phyloP scores from a whole-genome alignment of 2,113 vertebrate species.

The Pseudopipra pipra region DNA sequence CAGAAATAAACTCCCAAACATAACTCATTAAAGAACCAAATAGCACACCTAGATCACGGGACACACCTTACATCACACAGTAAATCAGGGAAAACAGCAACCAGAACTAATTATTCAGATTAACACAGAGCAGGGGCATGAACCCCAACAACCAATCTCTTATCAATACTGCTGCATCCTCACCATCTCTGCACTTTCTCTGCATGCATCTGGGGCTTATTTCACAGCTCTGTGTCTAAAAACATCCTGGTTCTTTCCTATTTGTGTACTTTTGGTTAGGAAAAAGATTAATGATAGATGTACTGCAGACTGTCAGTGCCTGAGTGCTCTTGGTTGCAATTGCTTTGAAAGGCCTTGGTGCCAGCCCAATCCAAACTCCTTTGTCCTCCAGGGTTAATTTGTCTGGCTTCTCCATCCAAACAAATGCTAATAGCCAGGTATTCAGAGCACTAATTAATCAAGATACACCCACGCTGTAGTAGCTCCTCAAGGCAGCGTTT shows the following conservation, averaged over 20 bases:
- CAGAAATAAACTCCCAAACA: neutral
- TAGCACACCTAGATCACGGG: fast-evolving
- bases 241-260: neutral
- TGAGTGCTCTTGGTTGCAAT: neutral
- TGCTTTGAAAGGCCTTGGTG: neutral
- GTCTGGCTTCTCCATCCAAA: neutral
- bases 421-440: neutral
- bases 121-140: neutral
- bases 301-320: neutral
- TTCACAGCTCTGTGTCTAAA: neutral
- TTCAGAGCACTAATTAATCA: neutral
- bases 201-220: neutral
- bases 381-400: neutral
- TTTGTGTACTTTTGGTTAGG: neutral
- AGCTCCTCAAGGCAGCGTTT: neutral
- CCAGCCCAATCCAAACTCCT: neutral
- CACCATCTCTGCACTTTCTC: neutral
- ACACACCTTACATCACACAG: neutral
- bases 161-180: neutral
- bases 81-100: neutral
- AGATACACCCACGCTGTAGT: neutral
- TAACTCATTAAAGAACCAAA: neutral
- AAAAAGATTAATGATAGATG: neutral
- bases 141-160: neutral
- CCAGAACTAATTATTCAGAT: neutral